Evolutionary conservation across 2,797 vertebrate species (phyloP), one percentile per base, ranked within the genome.

Genomic region (Spizella passerina): DNA sequence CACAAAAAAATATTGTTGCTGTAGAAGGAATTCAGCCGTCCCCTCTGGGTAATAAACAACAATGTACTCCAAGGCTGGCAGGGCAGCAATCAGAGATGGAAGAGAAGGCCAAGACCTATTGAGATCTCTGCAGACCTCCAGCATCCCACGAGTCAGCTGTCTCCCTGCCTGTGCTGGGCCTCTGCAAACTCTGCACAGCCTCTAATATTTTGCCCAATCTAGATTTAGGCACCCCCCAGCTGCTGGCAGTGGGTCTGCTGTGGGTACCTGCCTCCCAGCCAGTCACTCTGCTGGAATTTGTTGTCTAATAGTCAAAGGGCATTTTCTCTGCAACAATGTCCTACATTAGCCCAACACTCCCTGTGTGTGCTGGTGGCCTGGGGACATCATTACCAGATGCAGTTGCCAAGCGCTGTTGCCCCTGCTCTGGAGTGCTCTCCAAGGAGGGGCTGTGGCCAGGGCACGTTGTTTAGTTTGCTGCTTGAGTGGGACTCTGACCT

Each of bases 21-120:
- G 82, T 30, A 96, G 82, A 95, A 91, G 70, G 91, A 96, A 96
- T 92, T 93, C 78, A 91, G 59, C 85, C 82, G 36, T 97, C 73
- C 92, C 82, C 64, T 95, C 85, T 93, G 94, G 79, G 80, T 81
- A 94, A 86, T 90, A 86, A 97, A 69, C 75, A 95, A 57, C 34
- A 70, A 88, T 17, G 44, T 43, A 53, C 59, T 84, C 59, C 41
- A 23, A 81, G 6, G 1, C 71, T 21, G 38, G 66, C 76, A 88
- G 41, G 70, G 73, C 75, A 93, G 76, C 80, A 89, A 86, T 80
- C 68, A 65, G 68, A 85, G 72, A 77, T 55, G 65, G 76, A 73
- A 85, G 71, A 85, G 83, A 76, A 90, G 41, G 27, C 44, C 46
- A 56, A 73, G 77, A 66, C 56, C 41, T 21, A 30, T 2, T 5